Percentiles rank a stretch among this genome's conserved stretches.
Conservation (phyloP, 2,113 vertebrate genomes). For the Anseranas semipalmata region DNA sequence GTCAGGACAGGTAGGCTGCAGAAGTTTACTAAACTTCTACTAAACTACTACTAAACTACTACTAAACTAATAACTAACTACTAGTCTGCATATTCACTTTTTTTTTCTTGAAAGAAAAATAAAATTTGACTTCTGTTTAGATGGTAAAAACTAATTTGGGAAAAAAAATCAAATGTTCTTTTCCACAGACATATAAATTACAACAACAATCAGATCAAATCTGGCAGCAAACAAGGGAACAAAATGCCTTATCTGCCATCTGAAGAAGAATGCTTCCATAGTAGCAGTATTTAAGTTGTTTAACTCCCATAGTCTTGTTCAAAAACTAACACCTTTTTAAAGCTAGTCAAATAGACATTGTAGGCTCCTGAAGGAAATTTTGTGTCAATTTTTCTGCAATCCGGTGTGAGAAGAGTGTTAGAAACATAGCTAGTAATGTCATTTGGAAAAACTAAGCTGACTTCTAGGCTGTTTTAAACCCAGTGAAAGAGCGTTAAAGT, state of each 20-base stretch:
- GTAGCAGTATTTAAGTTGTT: not conserved
- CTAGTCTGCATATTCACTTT: not conserved
- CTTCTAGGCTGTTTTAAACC: not conserved
- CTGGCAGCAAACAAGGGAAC: not conserved
- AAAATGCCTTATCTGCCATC: not conserved
- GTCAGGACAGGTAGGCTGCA: fast-evolving
- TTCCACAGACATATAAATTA: not conserved
- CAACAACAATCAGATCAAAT: not conserved
- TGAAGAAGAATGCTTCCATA: not conserved
- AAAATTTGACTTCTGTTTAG: not conserved
- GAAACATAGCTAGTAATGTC: not conserved
- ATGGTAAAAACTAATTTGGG: not conserved
- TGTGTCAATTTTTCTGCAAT: not conserved
- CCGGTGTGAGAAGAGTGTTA: not conserved
- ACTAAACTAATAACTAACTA: too few relatives aligned
- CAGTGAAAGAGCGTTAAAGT: not conserved
- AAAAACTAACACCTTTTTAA: not conserved
- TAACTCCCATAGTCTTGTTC: not conserved
- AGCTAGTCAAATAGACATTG: not conserved
- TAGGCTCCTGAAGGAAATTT: not conserved
- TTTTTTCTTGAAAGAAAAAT: not conserved
- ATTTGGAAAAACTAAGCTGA: not conserved
- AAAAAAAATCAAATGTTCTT: not conserved
- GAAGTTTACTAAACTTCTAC: too few relatives aligned
- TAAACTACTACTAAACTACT: too few relatives aligned